Percentiles rank a stretch among this genome's conserved stretches.
These are phyloP conservation scores for Glaucomys volans DNA, from an alignment of 2,113 vertebrate species.

Conservation along the genomic window DNA sequence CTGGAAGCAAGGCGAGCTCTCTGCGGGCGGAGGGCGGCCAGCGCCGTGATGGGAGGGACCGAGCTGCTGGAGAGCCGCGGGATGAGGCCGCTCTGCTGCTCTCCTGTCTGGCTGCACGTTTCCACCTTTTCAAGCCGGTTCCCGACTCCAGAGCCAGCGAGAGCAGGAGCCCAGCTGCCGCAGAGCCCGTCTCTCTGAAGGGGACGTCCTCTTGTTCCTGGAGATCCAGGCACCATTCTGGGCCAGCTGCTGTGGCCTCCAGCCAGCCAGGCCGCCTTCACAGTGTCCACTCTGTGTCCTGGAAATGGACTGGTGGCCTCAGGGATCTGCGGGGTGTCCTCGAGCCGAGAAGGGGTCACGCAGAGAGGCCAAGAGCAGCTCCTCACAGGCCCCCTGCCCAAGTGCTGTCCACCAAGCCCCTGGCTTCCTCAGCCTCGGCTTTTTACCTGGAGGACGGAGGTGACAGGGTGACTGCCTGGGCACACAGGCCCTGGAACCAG, in stretches of 20 bases:
- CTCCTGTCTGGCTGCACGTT: background rate
- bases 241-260: background rate
- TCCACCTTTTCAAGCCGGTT: background rate
- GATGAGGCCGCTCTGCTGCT: too few relatives aligned
- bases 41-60: too few relatives aligned
- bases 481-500: background rate
- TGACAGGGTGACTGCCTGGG: background rate
- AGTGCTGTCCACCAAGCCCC: background rate
- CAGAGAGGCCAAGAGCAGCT: background rate
- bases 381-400: background rate
- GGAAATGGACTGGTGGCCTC: background rate
- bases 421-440: background rate
- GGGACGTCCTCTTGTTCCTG: background rate
- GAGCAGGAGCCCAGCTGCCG: background rate
- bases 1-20: too few relatives aligned
- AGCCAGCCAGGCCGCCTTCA: too few relatives aligned
- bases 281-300: background rate
- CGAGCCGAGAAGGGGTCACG: background rate
- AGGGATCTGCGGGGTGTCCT: background rate
- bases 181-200: background rate
- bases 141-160: background rate
- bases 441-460: background rate
- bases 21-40: too few relatives aligned
- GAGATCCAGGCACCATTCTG: background rate
- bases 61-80: too few relatives aligned